Evolutionary conservation across 2,797 vertebrate species (phyloP).

Genomic region (Spinibarbus caldwelli): DNA sequence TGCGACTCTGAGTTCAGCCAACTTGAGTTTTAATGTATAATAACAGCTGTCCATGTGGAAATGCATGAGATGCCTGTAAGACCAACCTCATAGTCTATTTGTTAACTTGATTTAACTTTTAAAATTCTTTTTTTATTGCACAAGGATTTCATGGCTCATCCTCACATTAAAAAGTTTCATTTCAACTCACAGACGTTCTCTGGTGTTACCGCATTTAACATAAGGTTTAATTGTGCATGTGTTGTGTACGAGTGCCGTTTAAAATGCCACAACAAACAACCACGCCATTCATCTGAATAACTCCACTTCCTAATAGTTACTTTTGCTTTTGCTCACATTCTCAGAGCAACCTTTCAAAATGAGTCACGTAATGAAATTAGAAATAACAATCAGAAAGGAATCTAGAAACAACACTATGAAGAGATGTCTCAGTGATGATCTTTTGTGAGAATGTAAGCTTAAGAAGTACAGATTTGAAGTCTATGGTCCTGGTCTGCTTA

Average conservation of each 20-base stretch:
- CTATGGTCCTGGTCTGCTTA: neutral
- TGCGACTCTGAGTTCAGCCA: neutral
- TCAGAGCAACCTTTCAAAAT: slow-evolving; percentile 38
- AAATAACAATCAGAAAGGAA: slow-evolving; percentile 59
- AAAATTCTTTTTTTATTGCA: neutral
- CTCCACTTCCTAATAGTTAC: slow-evolving; percentile 24
- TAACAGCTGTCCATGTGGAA: neutral
- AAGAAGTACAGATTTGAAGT: neutral
- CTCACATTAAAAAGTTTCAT: neutral
- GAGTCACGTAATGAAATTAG: slow-evolving; percentile 36
- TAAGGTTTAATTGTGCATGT: neutral
- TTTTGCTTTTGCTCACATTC: slow-evolving; percentile 39
- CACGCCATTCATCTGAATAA: neutral
- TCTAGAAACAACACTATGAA: slow-evolving; percentile 59
- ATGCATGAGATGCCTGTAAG: neutral
- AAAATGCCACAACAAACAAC: slow-evolving; percentile 24
- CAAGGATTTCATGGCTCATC: neutral
- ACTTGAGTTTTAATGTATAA: neutral
- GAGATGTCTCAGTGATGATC: neutral
- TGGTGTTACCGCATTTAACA: slow-evolving; percentile 1
- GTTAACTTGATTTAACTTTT: neutral
- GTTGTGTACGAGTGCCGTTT: neutral
- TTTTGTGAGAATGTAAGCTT: neutral
- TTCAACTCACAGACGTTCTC: neutral
- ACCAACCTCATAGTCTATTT: neutral